Base-by-base conservation (phyloP, 2,797 vertebrate genomes). In the Mormyrops attenuatus region DNA sequence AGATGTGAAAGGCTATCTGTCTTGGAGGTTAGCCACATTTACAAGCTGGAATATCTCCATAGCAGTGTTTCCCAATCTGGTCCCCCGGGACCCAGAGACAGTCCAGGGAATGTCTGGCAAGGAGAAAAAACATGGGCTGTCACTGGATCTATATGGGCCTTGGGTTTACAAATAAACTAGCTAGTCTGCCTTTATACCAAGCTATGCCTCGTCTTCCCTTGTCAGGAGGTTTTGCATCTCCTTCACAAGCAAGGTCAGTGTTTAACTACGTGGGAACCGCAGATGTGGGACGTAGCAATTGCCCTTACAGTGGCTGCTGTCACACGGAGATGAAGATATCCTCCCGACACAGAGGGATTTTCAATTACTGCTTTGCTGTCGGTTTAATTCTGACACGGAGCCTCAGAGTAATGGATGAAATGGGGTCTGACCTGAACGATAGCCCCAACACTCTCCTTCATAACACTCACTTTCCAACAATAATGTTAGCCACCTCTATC, bases 171-270 rank as follows among this genome's bases (percentile, higher is more conserved):
- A 90, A 91, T 91, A 90, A 92, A 92, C 91, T 90, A 91, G 89
- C 87, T 82, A 73, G 91, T 89, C 91, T 92, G 90, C 91, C 90
- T 92, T 92, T 91, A 90, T 88, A 80, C 87, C 89, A 91, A 87
- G 87, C 88, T 80, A 88, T 90, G 82, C 90, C 91, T 92, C 89
- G 90, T 91, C 90, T 90, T 90, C 90, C 73, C 89, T 88, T 90
- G 88, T 92, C 89, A 88, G 90, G 89, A 91, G 90, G 87, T 91
- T 91, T 90, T 88, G 87, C 89, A 63, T 91, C 90, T 92, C 89
- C 91, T 90, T 91, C 90, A 87, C 50, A 60, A 90, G 90, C 90
- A 89, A 91, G 90, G 91, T 91, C 91, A 92, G 86, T 15, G 88
- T 26, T 44, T 82, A 82, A 82, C 30, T 66, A 11, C 7, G 3